Conservation (phyloP, 2,888 invertebrate genomes). For the Leucozona laternaria region DNA sequence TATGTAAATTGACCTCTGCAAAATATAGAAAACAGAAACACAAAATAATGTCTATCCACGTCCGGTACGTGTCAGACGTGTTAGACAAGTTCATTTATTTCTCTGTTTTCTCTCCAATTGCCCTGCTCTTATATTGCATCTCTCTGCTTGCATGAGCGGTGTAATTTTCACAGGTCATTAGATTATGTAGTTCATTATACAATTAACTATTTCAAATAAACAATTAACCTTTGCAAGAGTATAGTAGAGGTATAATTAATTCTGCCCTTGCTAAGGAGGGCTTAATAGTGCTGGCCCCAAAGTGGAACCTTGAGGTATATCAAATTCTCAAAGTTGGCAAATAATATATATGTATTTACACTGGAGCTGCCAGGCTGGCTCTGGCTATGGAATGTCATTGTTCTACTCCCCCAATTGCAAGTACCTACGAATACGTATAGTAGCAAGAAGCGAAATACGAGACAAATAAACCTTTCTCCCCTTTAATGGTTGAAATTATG, state of each 20-base stretch:
- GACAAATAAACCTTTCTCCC: slow-evolving; percentile 41
- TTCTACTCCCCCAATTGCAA: slow-evolving; percentile 47
- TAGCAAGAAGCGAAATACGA: slow-evolving; percentile 23
- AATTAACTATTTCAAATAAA: slow-evolving; percentile 35
- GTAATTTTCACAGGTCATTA: slow-evolving; percentile 38
- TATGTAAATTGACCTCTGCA: slow-evolving; percentile 45
- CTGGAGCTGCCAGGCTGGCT: not conserved
- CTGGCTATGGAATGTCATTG: slow-evolving; percentile 39
- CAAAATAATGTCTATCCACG: not conserved
- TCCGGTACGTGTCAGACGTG: slow-evolving; percentile 34
- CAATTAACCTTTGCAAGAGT: slow-evolving; percentile 23
- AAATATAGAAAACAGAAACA: not conserved
- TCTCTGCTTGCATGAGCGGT: not conserved
- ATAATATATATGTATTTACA: no score
- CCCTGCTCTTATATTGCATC: not conserved
- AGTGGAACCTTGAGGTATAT: slow-evolving; percentile 45
- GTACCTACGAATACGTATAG: not conserved
- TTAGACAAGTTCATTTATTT: slow-evolving; percentile 7
- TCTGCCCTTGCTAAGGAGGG: slow-evolving; percentile 2
- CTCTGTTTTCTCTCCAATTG: not conserved
- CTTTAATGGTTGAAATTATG: slow-evolving; percentile 33
- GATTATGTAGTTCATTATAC: slow-evolving; percentile 30
- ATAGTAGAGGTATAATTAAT: slow-evolving; percentile 9
- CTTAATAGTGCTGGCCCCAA: slow-evolving; percentile 29
- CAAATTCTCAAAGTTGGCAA: slow-evolving; percentile 15